Percentiles rank a stretch among this genome's conserved stretches.
These are phyloP conservation scores for Piprites chloris DNA, from an alignment of 2,113 vertebrate species.

Conservation along the genomic window DNA sequence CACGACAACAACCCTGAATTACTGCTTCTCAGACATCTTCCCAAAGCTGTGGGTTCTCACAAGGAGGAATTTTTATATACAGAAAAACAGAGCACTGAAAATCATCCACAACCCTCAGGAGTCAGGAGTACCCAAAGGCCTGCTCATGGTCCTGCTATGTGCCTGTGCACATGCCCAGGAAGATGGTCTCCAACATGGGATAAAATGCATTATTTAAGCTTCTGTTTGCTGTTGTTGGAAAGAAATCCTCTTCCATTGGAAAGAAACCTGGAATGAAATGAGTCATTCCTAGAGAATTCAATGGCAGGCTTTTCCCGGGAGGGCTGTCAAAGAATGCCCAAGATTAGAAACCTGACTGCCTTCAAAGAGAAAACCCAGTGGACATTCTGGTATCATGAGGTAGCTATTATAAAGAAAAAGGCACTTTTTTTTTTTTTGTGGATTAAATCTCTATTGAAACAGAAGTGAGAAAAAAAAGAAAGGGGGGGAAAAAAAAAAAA, in stretches of 20 bases:
- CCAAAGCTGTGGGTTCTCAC: background rate
- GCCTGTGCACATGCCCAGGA: background rate
- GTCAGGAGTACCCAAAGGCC: background rate
- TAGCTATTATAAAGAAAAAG: background rate
- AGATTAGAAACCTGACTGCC: slow-evolving; percentile 52
- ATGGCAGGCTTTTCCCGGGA: slow-evolving; percentile 27
- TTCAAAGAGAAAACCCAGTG: background rate
- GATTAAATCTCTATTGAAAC: background rate
- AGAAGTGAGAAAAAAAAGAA: background rate
- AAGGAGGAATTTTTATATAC: background rate
- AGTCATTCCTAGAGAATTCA: slow-evolving; percentile 58
- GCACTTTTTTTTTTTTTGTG: background rate
- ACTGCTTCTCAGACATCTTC: background rate
- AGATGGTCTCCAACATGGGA: background rate
- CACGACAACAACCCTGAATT: background rate
- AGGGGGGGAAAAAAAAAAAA: accelerated
- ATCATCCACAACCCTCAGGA: background rate
- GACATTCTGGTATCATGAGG: background rate
- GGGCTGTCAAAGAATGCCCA: slow-evolving; percentile 34
- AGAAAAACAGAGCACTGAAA: background rate
- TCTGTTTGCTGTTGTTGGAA: slow-evolving; percentile 44
- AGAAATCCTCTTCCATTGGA: slow-evolving; percentile 35
- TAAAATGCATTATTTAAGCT: slow-evolving; percentile 29
- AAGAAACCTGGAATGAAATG: slow-evolving; percentile 61
- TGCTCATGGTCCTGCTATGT: background rate